Conservation (phyloP, 2,797 vertebrate genomes). For the Oreochromis grahami region DNA sequence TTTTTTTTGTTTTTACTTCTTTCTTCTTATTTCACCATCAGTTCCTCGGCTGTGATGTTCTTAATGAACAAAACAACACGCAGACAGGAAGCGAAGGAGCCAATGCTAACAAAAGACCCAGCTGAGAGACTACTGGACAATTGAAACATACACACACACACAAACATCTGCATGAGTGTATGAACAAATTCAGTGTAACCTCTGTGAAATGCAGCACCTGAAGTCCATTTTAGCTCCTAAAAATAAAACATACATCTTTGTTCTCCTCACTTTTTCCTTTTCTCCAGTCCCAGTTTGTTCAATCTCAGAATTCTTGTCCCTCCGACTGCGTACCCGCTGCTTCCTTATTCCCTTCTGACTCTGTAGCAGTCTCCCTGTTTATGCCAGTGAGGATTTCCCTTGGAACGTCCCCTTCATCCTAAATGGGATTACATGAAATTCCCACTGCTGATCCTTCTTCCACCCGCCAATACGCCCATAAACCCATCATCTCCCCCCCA, state of each 20-base stretch:
- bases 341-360: constrained; percentile 15
- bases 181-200: not conserved
- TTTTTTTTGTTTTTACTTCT: not conserved
- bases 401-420: constrained; percentile 37
- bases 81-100: not conserved
- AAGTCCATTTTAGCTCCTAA: not conserved
- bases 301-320: not conserved
- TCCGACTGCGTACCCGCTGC: not conserved
- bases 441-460: constrained; percentile 23
- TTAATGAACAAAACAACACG: constrained; percentile 42
- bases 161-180: not conserved
- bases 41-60: not conserved
- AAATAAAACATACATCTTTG: not conserved
- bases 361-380: constrained; percentile 8
- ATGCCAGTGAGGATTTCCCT: constrained; percentile 37
- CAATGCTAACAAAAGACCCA: constrained; percentile 1
- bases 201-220: not conserved
- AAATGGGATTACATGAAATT: constrained; percentile 69
- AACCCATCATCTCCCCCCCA: not conserved
- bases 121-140: not conserved
- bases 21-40: not conserved
- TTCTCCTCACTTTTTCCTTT: not conserved
- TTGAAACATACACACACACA: not conserved
- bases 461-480: not conserved
- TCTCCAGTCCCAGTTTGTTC: not conserved